Evolutionary conservation across 2,797 vertebrate species (phyloP), one percentile per base, ranked within the genome.

Genomic region (Chelmon rostratus): DNA sequence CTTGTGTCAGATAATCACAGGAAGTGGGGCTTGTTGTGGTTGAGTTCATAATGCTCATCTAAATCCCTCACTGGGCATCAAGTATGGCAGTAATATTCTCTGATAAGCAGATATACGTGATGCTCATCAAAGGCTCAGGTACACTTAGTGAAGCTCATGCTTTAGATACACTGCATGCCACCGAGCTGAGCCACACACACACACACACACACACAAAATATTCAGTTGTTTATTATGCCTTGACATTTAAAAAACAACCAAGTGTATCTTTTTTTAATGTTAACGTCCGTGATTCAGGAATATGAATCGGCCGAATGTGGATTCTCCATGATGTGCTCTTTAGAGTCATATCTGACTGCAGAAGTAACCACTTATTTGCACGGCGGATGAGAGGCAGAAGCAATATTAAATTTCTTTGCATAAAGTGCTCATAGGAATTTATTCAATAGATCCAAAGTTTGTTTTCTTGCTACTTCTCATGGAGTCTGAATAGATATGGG

Each of bases 201-300:
- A 59, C 49, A 44, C n/a, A 77, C 52, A 58, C 35, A 44, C 28
- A 46, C 64, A 61, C 53, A 44, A 86, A 57, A 81, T 78, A 88
- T 82, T 68, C 83, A 47, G 65, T 67, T 91, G 86, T 93, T 93
- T 93, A 94, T 94, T 93, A 91, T 61, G 75, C 78, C 50, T 68
- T 95, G 94, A 90, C 95, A 96, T 95, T 95, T 95, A 67, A 84
- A 91, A 94, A 89, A 84, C 80, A 90, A 87, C 73, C 71, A 72
- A 67, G 75, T 80, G 82, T 83, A 78, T 91, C 78, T 85, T 87
- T 87, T 89, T 84, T 88, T 75, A 88, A 93, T 93, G 88, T 88
- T 93, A 91, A 86, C 63, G 68, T 74, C 56, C 8, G 35, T 38
- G 72, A 73, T 90, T 92, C 73, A 57, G 81, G 80, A 90, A 92